Evolutionary conservation across 2,797 vertebrate genomes (phyloP), one percentile per base, ranked within the genome.

Genomic region (Kryptolebias ocellatus): DNA sequence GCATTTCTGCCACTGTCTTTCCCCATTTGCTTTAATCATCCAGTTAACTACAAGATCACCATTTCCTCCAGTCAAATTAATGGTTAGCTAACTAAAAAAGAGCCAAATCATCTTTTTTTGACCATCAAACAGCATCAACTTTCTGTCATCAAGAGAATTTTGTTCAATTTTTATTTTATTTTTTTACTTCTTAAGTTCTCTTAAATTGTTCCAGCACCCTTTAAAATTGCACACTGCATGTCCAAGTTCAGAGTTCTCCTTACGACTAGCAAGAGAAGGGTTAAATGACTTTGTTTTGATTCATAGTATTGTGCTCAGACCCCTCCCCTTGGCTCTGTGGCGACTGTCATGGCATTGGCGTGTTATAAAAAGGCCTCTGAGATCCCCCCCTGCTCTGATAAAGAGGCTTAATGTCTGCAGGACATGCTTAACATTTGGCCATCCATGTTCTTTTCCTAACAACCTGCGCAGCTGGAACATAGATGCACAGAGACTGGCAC

Each of bases 311-410:
- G 90, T 93, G 78, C 62, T 3, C 69, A 80, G 79, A 86, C 91
- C 87, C 92, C 93, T 92, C 93, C 94, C 85, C 76, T 77, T 86
- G 76, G 78, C 72, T 85, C 77, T 57, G 82, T 37, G 58, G 72
- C 82, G 2, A 80, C 85, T 67, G 74, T 76, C 44, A 69, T 79
- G 70, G 79, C 78, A 71, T 84, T 64, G 71, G 76, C 79, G 78
- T 69, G 64, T 94, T 94, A 95, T 95, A 95, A 93, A 95, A 93
- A 92, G 88, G 82, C 87, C 89, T 83, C 72, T 50, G 70, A 81
- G 76, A 82, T 89, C 87, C 85, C 88, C 80, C 85, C 90, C 49
- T 24, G 86, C 88, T 88, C 91, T 88, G 86, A 85, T 92, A 94
- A 90, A 92, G 85, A 92, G 87, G 86, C 85, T 90, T 85, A 94